Conservation (phyloP, 2,888 invertebrate species). For the Phengaris arion region DNA sequence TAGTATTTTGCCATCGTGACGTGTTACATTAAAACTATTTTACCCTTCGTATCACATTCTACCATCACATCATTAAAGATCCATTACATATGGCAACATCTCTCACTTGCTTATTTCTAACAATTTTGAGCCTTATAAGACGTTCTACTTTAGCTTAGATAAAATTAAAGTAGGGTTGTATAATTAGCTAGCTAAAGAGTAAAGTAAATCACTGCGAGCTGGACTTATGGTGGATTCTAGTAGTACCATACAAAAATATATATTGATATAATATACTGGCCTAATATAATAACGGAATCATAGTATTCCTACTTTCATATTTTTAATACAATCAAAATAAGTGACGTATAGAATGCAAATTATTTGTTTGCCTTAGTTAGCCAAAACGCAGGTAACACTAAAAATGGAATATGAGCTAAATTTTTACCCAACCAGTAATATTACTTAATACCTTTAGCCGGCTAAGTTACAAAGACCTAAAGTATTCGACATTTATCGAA, state of each 20-base stretch:
- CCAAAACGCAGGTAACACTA: too few species aligned
- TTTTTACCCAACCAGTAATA: too few species aligned
- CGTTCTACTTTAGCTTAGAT: not conserved
- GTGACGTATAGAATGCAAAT: too few species aligned
- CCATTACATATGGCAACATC: conserved; percentile 35
- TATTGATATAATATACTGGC: too few species aligned
- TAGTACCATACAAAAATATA: too few species aligned
- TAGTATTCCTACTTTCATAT: too few species aligned
- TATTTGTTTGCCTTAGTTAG: too few species aligned
- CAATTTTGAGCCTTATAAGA: conserved; percentile 30
- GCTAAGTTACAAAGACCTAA: not conserved
- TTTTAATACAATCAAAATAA: too few species aligned
- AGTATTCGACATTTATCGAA: conserved; percentile 2
- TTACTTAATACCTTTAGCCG: not conserved
- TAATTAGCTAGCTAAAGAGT: not conserved
- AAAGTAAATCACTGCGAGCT: too few species aligned
- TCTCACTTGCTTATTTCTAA: conserved; percentile 26
- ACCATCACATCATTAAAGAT: conserved; percentile 59
- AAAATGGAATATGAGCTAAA: too few species aligned
- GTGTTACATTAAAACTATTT: conserved; percentile 1
- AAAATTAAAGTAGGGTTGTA: not conserved
- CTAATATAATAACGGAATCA: too few species aligned
- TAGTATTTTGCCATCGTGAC: conserved; percentile 15
- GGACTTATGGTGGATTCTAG: too few species aligned
- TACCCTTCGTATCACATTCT: conserved; percentile 67